Conservation (phyloP, 1,140 invertebrate genomes). For the Amyelois transitella region DNA sequence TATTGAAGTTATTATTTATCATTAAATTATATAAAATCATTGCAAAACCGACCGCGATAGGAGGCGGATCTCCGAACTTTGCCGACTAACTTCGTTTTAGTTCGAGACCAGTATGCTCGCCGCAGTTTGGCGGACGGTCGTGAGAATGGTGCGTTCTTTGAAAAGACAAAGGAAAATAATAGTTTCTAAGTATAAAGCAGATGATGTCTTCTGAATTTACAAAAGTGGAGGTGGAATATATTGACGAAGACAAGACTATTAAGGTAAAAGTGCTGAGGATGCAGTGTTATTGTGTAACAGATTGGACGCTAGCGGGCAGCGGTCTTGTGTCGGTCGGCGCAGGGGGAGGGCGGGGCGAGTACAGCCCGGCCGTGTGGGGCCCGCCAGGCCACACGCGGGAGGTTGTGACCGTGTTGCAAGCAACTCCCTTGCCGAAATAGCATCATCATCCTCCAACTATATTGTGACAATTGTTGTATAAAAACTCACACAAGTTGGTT, state of each 20-base stretch:
- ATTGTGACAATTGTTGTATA: slow-evolving; percentile 6
- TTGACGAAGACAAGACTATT: slow-evolving; percentile 64
- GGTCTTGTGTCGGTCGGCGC: slow-evolving; percentile 62
- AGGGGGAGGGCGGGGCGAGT: slow-evolving; percentile 71
- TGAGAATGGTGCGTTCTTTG: slow-evolving; percentile 65
- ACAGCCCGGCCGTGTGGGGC: slow-evolving; percentile 67
- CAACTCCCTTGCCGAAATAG: slow-evolving; percentile 67
- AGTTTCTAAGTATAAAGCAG: slow-evolving; percentile 58
- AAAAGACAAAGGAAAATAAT: slow-evolving; percentile 60
- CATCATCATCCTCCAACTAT: slow-evolving; percentile 37
- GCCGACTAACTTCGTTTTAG: slow-evolving; percentile 43
- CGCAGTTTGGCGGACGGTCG: slow-evolving; percentile 69
- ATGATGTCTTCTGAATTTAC: slow-evolving; percentile 72
- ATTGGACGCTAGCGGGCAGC: slow-evolving; percentile 67
- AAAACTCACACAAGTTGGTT: no score
- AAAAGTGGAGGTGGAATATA: slow-evolving; percentile 68
- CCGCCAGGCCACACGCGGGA: slow-evolving; percentile 69
- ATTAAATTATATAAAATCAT: slow-evolving; percentile 26
- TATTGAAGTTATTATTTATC: background rate
- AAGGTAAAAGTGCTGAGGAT: slow-evolving; percentile 60
- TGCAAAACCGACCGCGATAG: slow-evolving; percentile 57
- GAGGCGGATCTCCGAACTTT: slow-evolving; percentile 68
- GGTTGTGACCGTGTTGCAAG: slow-evolving; percentile 68
- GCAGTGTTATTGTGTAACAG: slow-evolving; percentile 67
- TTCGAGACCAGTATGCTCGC: slow-evolving; percentile 57